Conservation (phyloP, 2,888 invertebrate genomes). For the Eudemis profundana region DNA sequence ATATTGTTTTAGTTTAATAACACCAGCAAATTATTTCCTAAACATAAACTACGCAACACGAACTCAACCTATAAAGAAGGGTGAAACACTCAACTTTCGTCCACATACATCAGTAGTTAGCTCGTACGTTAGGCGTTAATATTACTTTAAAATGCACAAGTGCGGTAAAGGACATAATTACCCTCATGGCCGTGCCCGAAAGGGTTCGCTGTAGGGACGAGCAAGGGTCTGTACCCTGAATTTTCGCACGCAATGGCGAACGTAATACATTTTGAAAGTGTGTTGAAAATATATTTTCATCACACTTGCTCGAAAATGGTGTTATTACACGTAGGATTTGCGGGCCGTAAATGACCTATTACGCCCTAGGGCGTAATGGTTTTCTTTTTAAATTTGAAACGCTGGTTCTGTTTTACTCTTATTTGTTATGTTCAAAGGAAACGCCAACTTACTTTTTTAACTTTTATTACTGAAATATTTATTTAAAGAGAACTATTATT, state of each 20-base stretch:
- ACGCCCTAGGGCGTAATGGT: too few relatives aligned
- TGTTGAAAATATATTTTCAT: slow-evolving; percentile 12
- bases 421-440: too few relatives aligned
- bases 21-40: slow-evolving; percentile 10
- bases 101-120: slow-evolving; percentile 39
- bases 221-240: slow-evolving; percentile 30
- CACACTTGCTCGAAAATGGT: too few relatives aligned
- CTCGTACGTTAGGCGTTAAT: slow-evolving; percentile 36
- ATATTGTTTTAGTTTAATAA: too few relatives aligned
- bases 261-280: slow-evolving; percentile 19
- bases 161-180: slow-evolving; percentile 42
- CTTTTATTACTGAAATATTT: too few relatives aligned
- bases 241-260: slow-evolving; percentile 37
- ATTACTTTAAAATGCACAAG: slow-evolving; percentile 44
- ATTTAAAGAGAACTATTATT: too few relatives aligned
- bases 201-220: slow-evolving; percentile 29
- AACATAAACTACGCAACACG: slow-evolving; percentile 8
- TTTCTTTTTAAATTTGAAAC: too few relatives aligned
- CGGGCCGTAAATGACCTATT: too few relatives aligned
- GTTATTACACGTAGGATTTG: too few relatives aligned
- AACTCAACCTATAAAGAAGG: slow-evolving; percentile 9
- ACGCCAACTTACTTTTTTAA: too few relatives aligned
- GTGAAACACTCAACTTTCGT: slow-evolving; percentile 20
- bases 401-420: too few relatives aligned
- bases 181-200: slow-evolving; percentile 26